phyloP scores from a whole-genome alignment of 2,888 invertebrate genomes.

The Lypha dubia region DNA sequence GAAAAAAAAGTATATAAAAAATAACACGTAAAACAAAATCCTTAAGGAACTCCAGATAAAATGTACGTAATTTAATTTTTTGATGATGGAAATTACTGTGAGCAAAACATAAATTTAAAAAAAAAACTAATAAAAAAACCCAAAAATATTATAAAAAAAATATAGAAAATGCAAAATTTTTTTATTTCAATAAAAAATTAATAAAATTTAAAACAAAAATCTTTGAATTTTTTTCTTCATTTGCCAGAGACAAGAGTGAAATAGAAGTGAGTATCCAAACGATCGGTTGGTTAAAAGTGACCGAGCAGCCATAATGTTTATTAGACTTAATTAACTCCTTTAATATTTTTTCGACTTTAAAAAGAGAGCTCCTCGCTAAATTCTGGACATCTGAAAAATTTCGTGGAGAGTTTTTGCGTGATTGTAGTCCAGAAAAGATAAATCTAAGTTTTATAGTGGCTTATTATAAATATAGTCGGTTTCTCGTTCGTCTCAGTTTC shows the following conservation, averaged over 20 bases:
- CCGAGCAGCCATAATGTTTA: too few relatives aligned
- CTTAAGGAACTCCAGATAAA: constrained; percentile 73
- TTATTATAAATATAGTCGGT: too few relatives aligned
- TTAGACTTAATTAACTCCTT: too few relatives aligned
- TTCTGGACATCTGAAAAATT: too few relatives aligned
- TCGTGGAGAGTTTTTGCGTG: too few relatives aligned
- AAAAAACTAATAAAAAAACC: constrained; percentile 71
- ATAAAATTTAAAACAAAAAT: constrained; percentile 72
- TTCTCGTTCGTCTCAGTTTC: too few relatives aligned
- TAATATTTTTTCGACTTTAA: too few relatives aligned
- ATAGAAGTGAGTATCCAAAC: not conserved
- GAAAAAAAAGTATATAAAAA: constrained; percentile 50
- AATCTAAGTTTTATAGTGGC: too few relatives aligned
- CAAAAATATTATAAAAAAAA: constrained; percentile 71
- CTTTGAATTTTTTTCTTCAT: constrained; percentile 40
- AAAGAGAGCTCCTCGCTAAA: too few relatives aligned
- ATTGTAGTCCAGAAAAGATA: too few relatives aligned
- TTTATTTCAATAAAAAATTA: constrained; percentile 75
- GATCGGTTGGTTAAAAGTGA: too few relatives aligned
- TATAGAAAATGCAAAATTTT: constrained; percentile 74
- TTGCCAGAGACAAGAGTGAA: constrained; percentile 12
- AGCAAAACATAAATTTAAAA: constrained; percentile 75
- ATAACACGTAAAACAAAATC: constrained; percentile 58
- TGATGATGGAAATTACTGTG: constrained; percentile 81
- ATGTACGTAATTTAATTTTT: constrained; percentile 82